Base-by-base conservation (phyloP, 2,797 vertebrate species). In the Acomys russatus region DNA sequence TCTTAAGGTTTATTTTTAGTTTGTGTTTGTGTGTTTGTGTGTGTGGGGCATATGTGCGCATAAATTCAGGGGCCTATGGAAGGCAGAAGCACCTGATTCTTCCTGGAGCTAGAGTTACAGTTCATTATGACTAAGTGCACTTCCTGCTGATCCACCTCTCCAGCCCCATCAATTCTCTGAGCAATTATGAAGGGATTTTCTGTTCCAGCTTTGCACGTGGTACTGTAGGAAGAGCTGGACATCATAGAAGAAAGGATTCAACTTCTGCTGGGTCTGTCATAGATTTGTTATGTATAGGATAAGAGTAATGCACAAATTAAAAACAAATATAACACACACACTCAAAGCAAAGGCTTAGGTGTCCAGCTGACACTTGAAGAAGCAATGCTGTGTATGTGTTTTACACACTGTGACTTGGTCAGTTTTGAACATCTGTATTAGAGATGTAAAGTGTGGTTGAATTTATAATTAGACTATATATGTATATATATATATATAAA, bases 381-480 rank as follows among this genome's bases (percentile, higher is more conserved):
- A 66, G 38, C 51, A 59, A 25, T 25, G 8, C 6, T 49, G 17
- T 54, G 17, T 56, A 0, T 91, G 9, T 73, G 18, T 63, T 2
- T 66, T 33, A 56, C 25, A 20, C 23, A 9, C 78, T 64, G 0
- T 80, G 76, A 35, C 63, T 35, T 74, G 87, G 77, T 66, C 49
- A 73, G n/a, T 54, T 94, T 28, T 82, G 96, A 64, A 35, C 30
- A 28, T 77, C 82, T 88, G 4, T 78, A 38, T 85, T 94, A 79
- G 61, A 71, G 90, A 87, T 87, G 51, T 83, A 4, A 66, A 18
- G 63, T 88, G 49, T 73, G 87, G 70, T 94, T 88, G 35, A 71
- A 54, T 87, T 96, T 94, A 70, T 84, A 79, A 25, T 88, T 76
- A 85, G 35, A 92, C n/a, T n/a, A n/a, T n/a, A 84, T 92, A 44